phyloP scores from a whole-genome alignment of 1,140 invertebrate genomes.

The Adelges cooleyi region DNA sequence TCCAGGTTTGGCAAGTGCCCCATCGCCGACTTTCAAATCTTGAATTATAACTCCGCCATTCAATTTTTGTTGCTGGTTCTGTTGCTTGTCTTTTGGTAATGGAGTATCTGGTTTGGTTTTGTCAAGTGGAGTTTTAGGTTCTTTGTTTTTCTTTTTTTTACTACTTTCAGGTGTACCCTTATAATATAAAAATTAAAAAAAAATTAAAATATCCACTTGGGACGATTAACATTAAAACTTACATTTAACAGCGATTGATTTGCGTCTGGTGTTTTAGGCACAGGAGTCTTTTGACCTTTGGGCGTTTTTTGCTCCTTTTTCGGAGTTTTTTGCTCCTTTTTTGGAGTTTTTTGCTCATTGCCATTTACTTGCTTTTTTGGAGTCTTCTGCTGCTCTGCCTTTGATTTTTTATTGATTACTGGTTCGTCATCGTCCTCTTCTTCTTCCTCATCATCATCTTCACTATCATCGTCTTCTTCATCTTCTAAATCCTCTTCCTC shows the following conservation, averaged over 20 bases:
- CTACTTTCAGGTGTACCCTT: slow-evolving; percentile 7
- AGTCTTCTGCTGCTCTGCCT: slow-evolving; percentile 5
- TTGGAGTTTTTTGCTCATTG: slow-evolving; percentile 24
- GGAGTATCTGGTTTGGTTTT: slow-evolving; percentile 28
- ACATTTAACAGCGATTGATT: slow-evolving; percentile 10
- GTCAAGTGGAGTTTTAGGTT: slow-evolving; percentile 30
- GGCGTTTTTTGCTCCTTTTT: slow-evolving; percentile 18
- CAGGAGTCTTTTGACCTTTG: slow-evolving; percentile 1
- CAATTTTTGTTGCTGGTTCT: slow-evolving; percentile 40
- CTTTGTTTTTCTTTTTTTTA: slow-evolving; percentile 34
- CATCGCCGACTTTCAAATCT: slow-evolving; percentile 64
- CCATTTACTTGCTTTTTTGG: slow-evolving; percentile 2
- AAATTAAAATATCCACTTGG: too few species aligned
- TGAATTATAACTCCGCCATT: slow-evolving; percentile 63
- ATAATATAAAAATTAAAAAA: too few species aligned
- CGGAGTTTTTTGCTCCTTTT: slow-evolving; percentile 7
- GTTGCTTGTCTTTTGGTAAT: slow-evolving; percentile 39
- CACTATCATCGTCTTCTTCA: slow-evolving; percentile 34
- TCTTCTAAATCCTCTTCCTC: slow-evolving; percentile 31
- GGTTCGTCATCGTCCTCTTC: slow-evolving; percentile 36
- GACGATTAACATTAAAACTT: not conserved
- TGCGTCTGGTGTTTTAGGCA: not conserved
- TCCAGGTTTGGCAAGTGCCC: slow-evolving; percentile 60
- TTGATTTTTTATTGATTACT: slow-evolving; percentile 32
- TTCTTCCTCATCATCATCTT: slow-evolving; percentile 35